Base-by-base conservation (phyloP, 2,888 invertebrate genomes). In the Himalopsyche tibetana region DNA sequence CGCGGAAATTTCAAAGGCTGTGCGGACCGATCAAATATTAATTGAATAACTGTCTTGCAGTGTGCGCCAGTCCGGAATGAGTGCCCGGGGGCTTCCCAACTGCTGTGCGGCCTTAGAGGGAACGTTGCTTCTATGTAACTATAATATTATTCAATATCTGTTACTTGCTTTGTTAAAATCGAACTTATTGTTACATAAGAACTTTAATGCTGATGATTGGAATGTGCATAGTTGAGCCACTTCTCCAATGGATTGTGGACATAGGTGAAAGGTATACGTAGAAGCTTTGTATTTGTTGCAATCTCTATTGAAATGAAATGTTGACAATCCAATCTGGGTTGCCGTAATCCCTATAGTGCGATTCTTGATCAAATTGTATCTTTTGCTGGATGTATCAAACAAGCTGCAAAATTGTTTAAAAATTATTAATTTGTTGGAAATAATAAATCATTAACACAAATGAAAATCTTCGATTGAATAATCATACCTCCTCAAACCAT, bases 161-260 rank as follows among this genome's bases (percentile, higher is more conserved):
- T 51, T 15, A 45, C 55, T 84, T 93, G 96, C 96, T 95, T 96
- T 96, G 91, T 96, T 96, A 90, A 96, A 97, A 91, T 97, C 94
- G 91, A 96, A 96, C 40, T 94, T 93, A 90, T 95, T 92, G 83
- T 90, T 90, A 89, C 93, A 93, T 55, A 96, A 92, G 91, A 96
- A 97, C 86, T 94, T 93, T 17, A 96, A 89, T 5, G 95, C 94
- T 1, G 94, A 94, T 1, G 95, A 93, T 92, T 96, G 95, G 89
- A 95, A 95, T 79, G 93, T 91, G 90, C 95, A 94, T 45, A 92
- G 91, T 88, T 94, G 94, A 89, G 95, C 94, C n/a, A 95, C 91
- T 82, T 93, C 93, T 0, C 94, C 94, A 90, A 96, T 94, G 0
- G 93, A 90, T 90, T 94, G 93, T 0, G 97, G 96, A 89, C 95